These are phyloP conservation scores for Neopipo cinnamomea DNA, from an alignment of 2,113 vertebrate species.

Conservation along the genomic window DNA sequence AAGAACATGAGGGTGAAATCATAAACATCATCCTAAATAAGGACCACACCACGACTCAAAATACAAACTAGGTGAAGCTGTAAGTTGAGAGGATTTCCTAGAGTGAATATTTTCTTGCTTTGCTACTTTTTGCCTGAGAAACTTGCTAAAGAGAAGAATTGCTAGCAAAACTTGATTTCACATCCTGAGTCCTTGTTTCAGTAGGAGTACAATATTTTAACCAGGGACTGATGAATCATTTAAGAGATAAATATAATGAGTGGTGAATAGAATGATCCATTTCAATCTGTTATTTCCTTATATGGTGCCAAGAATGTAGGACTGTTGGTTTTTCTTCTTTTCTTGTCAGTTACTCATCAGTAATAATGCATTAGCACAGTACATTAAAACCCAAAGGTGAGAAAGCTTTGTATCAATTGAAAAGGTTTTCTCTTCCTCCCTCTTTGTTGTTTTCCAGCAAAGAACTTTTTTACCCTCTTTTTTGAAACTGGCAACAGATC, in stretches of 20 bases:
- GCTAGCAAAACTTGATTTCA: slow-evolving; percentile 28
- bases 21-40: slow-evolving; percentile 97
- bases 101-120: slow-evolving; percentile 10
- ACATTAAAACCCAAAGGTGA: slow-evolving; percentile 17
- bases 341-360: slow-evolving; percentile 24
- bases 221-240: not conserved
- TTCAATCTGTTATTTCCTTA: not conserved
- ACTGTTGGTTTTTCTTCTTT: not conserved
- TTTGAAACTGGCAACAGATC: not conserved
- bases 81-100: not conserved
- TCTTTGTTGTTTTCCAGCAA: not conserved
- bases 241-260: not conserved
- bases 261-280: not conserved
- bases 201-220: slow-evolving; percentile 31
- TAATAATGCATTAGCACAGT: slow-evolving; percentile 5
- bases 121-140: slow-evolving; percentile 39
- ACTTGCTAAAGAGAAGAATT: slow-evolving; percentile 30
- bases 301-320: slow-evolving; percentile 41
- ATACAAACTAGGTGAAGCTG: slow-evolving; percentile 55
- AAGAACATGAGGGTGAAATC: slow-evolving; percentile 96
- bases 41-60: slow-evolving; percentile 75
- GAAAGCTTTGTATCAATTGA: slow-evolving; percentile 23
- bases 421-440: not conserved
- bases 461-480: not conserved
- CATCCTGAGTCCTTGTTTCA: slow-evolving; percentile 36